phyloP scores from a whole-genome alignment of 1,140 invertebrate genomes.

The Orchesella cincta region DNA sequence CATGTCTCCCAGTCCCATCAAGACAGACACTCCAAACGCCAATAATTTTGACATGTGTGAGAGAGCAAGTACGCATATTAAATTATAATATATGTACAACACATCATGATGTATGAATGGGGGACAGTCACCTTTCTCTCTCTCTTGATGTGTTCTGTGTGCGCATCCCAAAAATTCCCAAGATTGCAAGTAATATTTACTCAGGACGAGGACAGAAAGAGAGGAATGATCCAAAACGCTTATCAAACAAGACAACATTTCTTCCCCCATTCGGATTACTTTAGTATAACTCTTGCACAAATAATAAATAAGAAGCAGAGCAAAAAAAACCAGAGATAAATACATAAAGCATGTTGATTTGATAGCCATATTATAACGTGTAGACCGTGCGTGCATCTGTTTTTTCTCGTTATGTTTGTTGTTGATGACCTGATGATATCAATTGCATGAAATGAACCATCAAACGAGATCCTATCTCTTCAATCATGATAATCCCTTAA shows the following conservation, averaged over 20 bases:
- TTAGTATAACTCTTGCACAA: too few relatives aligned
- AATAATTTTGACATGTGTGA: too few relatives aligned
- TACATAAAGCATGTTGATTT: too few relatives aligned
- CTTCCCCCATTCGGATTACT: too few relatives aligned
- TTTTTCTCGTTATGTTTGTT: not conserved
- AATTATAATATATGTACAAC: not conserved
- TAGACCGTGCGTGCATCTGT: not conserved
- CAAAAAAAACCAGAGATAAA: too few relatives aligned
- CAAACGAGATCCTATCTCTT: not conserved
- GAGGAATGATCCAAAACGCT: too few relatives aligned
- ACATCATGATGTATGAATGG: not conserved
- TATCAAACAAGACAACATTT: too few relatives aligned
- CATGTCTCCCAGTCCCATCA: slow-evolving; percentile 2
- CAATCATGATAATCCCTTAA: not conserved
- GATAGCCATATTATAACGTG: too few relatives aligned
- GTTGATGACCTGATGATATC: slow-evolving; percentile 4
- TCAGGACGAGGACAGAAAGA: too few relatives aligned
- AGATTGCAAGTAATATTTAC: too few relatives aligned
- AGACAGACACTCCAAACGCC: not conserved
- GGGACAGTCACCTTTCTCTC: slow-evolving; percentile 20
- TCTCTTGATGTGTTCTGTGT: not conserved
- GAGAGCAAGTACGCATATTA: too few relatives aligned
- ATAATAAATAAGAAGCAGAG: too few relatives aligned
- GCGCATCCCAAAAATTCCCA: not conserved
- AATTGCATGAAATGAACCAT: not conserved